phyloP scores from a whole-genome alignment of 1,140 invertebrate species.

The Drosophila carrolli region DNA sequence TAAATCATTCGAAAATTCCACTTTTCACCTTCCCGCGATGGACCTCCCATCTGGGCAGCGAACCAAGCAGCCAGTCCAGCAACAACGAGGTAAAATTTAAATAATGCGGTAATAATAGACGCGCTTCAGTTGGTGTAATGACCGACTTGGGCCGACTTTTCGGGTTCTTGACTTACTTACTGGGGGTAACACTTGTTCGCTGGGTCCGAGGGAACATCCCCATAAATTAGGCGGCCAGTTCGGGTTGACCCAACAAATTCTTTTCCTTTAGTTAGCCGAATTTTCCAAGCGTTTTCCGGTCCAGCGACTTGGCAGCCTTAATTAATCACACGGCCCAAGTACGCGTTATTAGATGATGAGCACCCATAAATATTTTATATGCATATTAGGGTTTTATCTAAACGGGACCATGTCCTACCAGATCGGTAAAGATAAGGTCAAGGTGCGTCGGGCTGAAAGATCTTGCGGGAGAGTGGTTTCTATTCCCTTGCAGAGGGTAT shows the following conservation, averaged over 20 bases:
- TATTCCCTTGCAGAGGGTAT: too few relatives aligned
- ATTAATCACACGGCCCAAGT: slow-evolving; percentile 72
- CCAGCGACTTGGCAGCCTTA: slow-evolving; percentile 46
- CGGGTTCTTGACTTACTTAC: slow-evolving; percentile 18
- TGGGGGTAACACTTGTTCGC: slow-evolving; percentile 38
- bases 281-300: slow-evolving; percentile 65
- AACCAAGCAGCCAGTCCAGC: neutral
- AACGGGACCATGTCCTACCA: slow-evolving; percentile 42
- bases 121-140: slow-evolving; percentile 80
- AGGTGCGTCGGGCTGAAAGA: too few relatives aligned
- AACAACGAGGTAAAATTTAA: slow-evolving; percentile 56
- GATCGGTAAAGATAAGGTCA: slow-evolving; percentile 27
- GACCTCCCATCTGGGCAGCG: slow-evolving; percentile 34
- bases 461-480: too few relatives aligned
- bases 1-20: slow-evolving; percentile 81
- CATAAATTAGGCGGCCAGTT: slow-evolving; percentile 24
- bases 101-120: slow-evolving; percentile 83
- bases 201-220: neutral
- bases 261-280: slow-evolving; percentile 49
- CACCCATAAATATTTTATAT: slow-evolving; percentile 55
- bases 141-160: slow-evolving; percentile 35
- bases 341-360: slow-evolving; percentile 37
- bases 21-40: slow-evolving; percentile 66
- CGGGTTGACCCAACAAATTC: slow-evolving; percentile 7
- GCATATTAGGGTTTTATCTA: slow-evolving; percentile 59